Percentiles rank a stretch among this genome's conserved stretches.
These are phyloP conservation scores for Psammodynastes pulverulentus DNA, from an alignment of 2,113 vertebrate genomes.

Conservation along the genomic window DNA sequence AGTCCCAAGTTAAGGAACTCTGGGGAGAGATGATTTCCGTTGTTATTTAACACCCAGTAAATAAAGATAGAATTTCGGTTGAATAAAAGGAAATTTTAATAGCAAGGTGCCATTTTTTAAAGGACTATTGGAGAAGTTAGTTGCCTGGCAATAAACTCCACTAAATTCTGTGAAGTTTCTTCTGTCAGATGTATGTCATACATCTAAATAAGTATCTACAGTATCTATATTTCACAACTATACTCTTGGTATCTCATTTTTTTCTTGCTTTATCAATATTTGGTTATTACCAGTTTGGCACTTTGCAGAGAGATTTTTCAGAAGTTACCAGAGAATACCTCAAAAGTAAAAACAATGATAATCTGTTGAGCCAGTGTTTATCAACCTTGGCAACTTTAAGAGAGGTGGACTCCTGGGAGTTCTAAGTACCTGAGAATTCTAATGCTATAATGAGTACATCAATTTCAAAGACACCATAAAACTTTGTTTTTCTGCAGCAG, in stretches of 20 bases:
- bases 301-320: neutral
- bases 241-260: rapidly evolving
- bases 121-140: neutral
- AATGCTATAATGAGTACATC: no score
- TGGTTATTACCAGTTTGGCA: constrained; percentile 28
- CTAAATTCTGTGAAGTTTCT: neutral
- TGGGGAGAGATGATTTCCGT: constrained; percentile 18
- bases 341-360: neutral
- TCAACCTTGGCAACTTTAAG: neutral
- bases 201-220: neutral
- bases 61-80: constrained; percentile 14
- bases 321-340: neutral
- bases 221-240: constrained; percentile 49
- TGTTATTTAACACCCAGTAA: neutral
- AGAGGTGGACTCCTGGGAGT: neutral
- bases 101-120: neutral
- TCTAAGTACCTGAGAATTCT: neutral
- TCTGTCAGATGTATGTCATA: neutral
- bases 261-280: neutral
- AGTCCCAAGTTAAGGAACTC: constrained; percentile 32
- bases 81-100: constrained; percentile 1
- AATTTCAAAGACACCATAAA: no score
- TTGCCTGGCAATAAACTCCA: neutral
- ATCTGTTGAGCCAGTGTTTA: neutral
- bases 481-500: no score